Conservation (phyloP, 2,113 vertebrate species). For the Leuciscus idus region DNA sequence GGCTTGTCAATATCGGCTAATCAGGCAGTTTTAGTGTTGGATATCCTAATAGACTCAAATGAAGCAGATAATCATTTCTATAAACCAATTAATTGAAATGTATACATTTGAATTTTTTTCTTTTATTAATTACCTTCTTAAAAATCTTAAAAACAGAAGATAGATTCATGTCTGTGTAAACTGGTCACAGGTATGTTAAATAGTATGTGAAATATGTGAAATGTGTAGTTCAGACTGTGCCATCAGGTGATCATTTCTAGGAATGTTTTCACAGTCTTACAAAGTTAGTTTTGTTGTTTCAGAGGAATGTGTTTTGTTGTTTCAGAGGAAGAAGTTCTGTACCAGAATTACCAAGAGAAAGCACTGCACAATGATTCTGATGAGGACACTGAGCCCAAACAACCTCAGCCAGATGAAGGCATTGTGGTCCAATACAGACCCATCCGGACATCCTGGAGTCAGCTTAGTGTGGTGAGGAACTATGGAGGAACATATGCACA, state of each 20-base stretch:
- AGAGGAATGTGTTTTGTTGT: conserved; percentile 78
- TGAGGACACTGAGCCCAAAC: conserved; percentile 84
- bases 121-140: too few relatives aligned
- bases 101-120: too few relatives aligned
- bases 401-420: conserved; percentile 77
- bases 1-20: neutral
- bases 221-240: neutral
- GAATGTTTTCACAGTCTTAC: neutral
- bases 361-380: conserved; percentile 94
- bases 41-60: neutral
- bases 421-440: conserved; percentile 87
- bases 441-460: conserved; percentile 90
- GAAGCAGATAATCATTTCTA: too few relatives aligned
- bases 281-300: conserved; percentile 43
- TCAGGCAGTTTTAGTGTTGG: neutral
- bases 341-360: conserved; percentile 98
- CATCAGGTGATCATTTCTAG: neutral
- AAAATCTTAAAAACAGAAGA: too few relatives aligned
- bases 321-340: conserved; percentile 90
- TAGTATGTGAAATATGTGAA: neutral
- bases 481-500: conserved; percentile 33
- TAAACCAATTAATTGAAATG: too few relatives aligned
- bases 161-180: neutral
- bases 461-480: conserved; percentile 87
- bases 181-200: neutral